Percentiles rank a stretch among this genome's conserved stretches.
Conservation (phyloP, 2,888 invertebrate genomes). For the Harpalus rubripes region DNA sequence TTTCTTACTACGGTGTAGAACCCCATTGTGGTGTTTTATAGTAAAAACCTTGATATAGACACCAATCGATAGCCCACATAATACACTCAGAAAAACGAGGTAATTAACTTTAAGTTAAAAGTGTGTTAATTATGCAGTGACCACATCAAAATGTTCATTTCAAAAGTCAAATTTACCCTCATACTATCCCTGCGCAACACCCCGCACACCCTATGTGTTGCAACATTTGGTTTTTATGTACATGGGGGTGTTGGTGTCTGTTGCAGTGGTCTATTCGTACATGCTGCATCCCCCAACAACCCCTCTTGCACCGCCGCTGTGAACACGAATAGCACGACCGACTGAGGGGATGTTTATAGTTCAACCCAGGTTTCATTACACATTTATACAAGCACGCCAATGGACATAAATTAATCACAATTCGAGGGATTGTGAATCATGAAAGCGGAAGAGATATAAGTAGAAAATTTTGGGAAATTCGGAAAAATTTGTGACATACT, state of each 20-base stretch:
- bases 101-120: too few relatives aligned
- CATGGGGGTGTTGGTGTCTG: conserved; percentile 10
- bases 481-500: too few relatives aligned
- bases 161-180: not conserved
- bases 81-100: too few relatives aligned
- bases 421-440: not conserved
- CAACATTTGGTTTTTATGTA: conserved; percentile 57
- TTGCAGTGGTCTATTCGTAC: conserved; percentile 16
- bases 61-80: too few relatives aligned
- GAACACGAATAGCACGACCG: too few relatives aligned
- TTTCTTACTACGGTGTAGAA: too few relatives aligned
- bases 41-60: too few relatives aligned
- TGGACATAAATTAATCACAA: not conserved
- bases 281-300: conserved; percentile 21
- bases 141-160: too few relatives aligned
- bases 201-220: conserved; percentile 15
- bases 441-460: not conserved
- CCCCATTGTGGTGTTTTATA: too few relatives aligned
- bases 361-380: not conserved
- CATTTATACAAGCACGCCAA: not conserved
- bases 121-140: too few relatives aligned
- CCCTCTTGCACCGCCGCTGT: not conserved
- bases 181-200: not conserved
- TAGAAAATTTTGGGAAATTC: not conserved
- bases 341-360: not conserved